Conservation (phyloP, 2,797 vertebrate genomes). For the Lophius americanus region DNA sequence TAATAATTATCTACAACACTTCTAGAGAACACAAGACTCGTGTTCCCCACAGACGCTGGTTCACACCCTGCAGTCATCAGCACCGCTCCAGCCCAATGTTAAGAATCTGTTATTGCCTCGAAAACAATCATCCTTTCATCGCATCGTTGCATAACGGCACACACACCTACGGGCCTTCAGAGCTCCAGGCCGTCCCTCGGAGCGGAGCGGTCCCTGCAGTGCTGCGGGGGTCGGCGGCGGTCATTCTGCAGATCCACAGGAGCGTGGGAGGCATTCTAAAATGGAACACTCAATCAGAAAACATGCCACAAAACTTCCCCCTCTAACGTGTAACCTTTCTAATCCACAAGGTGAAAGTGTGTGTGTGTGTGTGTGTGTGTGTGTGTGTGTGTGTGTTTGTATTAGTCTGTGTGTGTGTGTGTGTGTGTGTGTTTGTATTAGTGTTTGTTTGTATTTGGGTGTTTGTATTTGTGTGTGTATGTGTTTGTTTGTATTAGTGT, state of each 20-base stretch:
- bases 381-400: too few relatives aligned
- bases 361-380: conserved; percentile 19
- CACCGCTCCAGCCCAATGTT: conserved; percentile 57
- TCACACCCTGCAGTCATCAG: conserved; percentile 38
- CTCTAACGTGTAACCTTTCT: conserved; percentile 51
- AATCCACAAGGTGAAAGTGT: conserved; percentile 56
- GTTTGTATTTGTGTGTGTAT: too few relatives aligned
- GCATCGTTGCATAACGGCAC: conserved; percentile 61
- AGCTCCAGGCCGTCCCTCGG: conserved; percentile 28
- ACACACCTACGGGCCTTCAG: conserved; percentile 67
- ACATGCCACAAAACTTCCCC: conserved; percentile 42
- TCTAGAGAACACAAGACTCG: conserved; percentile 14
- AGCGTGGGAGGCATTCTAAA: conserved; percentile 51
- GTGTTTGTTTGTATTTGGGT: too few relatives aligned
- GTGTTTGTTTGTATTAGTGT: too few relatives aligned
- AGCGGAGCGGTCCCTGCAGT: conserved; percentile 29
- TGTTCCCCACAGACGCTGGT: conserved; percentile 6
- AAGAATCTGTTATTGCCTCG: conserved; percentile 65
- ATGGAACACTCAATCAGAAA: conserved; percentile 20
- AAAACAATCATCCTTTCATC: conserved; percentile 73
- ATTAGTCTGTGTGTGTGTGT: too few relatives aligned
- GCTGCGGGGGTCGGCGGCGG: conserved; percentile 16
- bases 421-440: too few relatives aligned
- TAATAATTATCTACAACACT: conserved; percentile 16
- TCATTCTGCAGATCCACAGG: conserved; percentile 39